phyloP scores from a whole-genome alignment of 2,113 vertebrate genomes.

The Speoplatyrhinus poulsoni region DNA sequence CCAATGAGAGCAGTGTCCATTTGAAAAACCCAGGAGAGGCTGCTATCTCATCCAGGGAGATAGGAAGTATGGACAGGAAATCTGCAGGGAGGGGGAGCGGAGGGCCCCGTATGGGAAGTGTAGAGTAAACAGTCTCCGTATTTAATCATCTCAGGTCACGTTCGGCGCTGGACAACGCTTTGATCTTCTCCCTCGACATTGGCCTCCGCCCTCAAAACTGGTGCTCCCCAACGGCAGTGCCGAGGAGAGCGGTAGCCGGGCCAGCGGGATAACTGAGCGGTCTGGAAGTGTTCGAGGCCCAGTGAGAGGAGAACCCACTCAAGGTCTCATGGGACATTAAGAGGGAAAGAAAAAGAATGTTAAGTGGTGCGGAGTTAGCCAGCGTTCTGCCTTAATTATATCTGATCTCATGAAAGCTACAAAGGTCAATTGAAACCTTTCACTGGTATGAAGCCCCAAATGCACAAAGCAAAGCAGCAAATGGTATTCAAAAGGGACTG shows the following conservation, averaged over 20 bases:
- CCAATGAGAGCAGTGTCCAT: slow-evolving; percentile 36
- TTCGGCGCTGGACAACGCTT: slow-evolving; percentile 73
- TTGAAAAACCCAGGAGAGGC: slow-evolving; percentile 53
- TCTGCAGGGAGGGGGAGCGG: slow-evolving; percentile 65
- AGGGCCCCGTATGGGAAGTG: slow-evolving; percentile 73
- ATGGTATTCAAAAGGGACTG: slow-evolving; percentile 49
- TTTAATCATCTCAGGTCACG: slow-evolving; percentile 81
- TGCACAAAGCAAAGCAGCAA: slow-evolving; percentile 31
- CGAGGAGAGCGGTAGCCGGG: slow-evolving; percentile 19
- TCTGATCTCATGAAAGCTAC: slow-evolving; percentile 55
- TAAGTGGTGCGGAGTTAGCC: slow-evolving; percentile 57
- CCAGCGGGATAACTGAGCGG: slow-evolving; percentile 40
- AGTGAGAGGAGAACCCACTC: slow-evolving; percentile 30
- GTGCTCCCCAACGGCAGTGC: slow-evolving; percentile 52
- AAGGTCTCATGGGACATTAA: slow-evolving; percentile 53
- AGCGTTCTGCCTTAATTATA: slow-evolving; percentile 59
- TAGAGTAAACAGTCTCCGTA: slow-evolving; percentile 79
- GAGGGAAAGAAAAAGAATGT: slow-evolving; percentile 48
- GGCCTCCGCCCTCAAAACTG: slow-evolving; percentile 65
- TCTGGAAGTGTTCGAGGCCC: slow-evolving; percentile 22
- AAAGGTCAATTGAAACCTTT: slow-evolving; percentile 57
- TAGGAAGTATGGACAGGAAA: slow-evolving; percentile 79
- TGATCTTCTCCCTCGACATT: slow-evolving; percentile 71
- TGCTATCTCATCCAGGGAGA: slow-evolving; percentile 77
- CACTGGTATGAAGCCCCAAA: slow-evolving; percentile 43